Evolutionary conservation across 2,797 vertebrate genomes (phyloP).

Genomic region (Urocyon cinereoargenteus): DNA sequence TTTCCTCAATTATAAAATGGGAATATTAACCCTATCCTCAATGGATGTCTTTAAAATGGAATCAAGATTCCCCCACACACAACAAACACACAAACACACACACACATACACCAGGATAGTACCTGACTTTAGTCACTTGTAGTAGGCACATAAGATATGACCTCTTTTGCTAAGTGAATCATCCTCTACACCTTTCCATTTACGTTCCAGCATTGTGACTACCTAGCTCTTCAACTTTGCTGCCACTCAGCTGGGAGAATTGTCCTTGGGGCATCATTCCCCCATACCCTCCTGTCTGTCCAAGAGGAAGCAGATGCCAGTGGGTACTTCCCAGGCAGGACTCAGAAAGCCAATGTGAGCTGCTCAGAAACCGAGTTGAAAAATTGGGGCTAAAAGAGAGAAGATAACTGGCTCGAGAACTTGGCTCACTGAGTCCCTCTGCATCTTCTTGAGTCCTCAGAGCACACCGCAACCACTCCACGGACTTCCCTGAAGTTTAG

Average conservation of each 20-base stretch:
- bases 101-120: background rate
- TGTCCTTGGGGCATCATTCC: background rate
- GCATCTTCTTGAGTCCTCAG: background rate
- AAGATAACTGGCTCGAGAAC: background rate
- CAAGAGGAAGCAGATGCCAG: background rate
- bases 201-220: background rate
- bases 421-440: background rate
- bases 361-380: background rate
- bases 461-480: too few species aligned
- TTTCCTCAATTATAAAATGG: background rate
- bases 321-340: background rate
- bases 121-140: background rate
- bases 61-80: background rate
- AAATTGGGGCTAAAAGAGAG: background rate
- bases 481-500: background rate
- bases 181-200: background rate
- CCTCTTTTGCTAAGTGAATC: background rate
- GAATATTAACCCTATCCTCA: background rate
- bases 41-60: conserved; percentile 37
- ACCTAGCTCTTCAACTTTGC: background rate
- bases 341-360: background rate
- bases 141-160: background rate
- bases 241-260: background rate
- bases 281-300: background rate
- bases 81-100: background rate